A percentile compares a stretch with the other conserved stretches of the same genome.
These are phyloP conservation scores for Drosophila imparisetae DNA, from an alignment of 2,888 invertebrate genomes.

Conservation along the genomic window DNA sequence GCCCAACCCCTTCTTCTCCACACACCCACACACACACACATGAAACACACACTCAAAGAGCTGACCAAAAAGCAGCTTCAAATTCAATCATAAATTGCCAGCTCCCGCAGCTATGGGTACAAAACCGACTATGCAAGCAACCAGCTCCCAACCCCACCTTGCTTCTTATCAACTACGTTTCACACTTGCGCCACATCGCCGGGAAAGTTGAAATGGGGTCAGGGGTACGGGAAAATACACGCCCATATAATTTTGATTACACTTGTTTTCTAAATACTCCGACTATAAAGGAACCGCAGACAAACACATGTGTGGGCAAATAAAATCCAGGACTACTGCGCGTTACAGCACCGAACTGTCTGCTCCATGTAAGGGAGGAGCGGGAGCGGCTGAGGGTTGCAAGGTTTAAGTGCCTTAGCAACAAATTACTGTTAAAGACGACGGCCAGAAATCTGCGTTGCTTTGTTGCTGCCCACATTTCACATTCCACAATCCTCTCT, in stretches of 20 bases:
- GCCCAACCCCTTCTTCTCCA: neutral
- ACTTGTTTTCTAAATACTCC: conserved; percentile 77
- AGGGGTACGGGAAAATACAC: conserved; percentile 42
- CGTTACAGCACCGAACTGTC: neutral
- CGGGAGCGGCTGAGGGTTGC: neutral
- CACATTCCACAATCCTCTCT: neutral
- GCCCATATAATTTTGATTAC: conserved; percentile 80
- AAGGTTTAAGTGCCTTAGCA: conserved; percentile 65
- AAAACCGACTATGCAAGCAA: conserved; percentile 4
- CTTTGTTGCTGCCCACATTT: conserved; percentile 20
- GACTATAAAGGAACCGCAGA: conserved; percentile 55
- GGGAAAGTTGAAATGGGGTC: conserved; percentile 61
- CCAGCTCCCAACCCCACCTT: neutral
- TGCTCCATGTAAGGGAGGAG: neutral
- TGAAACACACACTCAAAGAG: conserved; percentile 21
- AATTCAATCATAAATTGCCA: conserved; percentile 77
- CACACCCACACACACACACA: conserved; percentile 16
- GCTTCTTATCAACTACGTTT: neutral
- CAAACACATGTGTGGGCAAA: conserved; percentile 56
- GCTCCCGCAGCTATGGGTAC: conserved; percentile 30
- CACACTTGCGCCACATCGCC: conserved; percentile 59
- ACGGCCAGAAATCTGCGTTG: conserved; percentile 59
- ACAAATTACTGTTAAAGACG: conserved; percentile 76
- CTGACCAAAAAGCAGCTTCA: conserved; percentile 65
- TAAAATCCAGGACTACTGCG: conserved; percentile 57